Conservation (phyloP, 2,888 invertebrate species). For the Protula sp. region DNA sequence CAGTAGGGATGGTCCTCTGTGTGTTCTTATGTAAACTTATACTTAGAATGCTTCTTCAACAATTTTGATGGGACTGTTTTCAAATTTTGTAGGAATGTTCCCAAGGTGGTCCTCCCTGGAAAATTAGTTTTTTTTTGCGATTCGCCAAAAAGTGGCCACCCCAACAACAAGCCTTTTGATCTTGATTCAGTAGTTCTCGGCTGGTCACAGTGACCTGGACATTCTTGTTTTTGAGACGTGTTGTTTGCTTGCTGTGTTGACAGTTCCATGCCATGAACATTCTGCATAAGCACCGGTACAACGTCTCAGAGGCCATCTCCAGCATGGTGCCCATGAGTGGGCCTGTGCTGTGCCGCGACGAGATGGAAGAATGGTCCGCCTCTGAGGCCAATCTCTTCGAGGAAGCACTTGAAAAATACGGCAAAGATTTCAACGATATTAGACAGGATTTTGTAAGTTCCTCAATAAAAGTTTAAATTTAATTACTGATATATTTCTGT, state of each 20-base stretch:
- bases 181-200: background rate
- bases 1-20: too few species aligned
- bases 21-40: too few species aligned
- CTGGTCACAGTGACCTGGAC: background rate
- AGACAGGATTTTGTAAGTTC: slow-evolving; percentile 89
- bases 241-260: slow-evolving; percentile 13
- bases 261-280: slow-evolving; percentile 98
- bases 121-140: too few species aligned
- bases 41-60: too few species aligned
- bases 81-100: too few species aligned
- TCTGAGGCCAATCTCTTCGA: slow-evolving; percentile 98
- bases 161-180: too few species aligned
- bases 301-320: slow-evolving; percentile 83
- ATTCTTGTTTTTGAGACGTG: background rate
- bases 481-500: background rate
- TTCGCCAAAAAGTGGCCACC: too few species aligned
- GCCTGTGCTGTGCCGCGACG: slow-evolving; percentile 87
- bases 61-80: too few species aligned
- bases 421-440: slow-evolving; percentile 98
- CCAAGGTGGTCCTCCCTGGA: too few species aligned
- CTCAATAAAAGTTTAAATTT: too few species aligned
- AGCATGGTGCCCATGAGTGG: slow-evolving; percentile 91
- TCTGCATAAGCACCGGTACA: slow-evolving; percentile 84
- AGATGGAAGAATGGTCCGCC: slow-evolving; percentile 99
- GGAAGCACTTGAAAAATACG: slow-evolving; percentile 81